Percentiles rank a stretch among this genome's conserved stretches.
phyloP scores from a whole-genome alignment of 2,113 vertebrate species.

The Archilochus colubris region DNA sequence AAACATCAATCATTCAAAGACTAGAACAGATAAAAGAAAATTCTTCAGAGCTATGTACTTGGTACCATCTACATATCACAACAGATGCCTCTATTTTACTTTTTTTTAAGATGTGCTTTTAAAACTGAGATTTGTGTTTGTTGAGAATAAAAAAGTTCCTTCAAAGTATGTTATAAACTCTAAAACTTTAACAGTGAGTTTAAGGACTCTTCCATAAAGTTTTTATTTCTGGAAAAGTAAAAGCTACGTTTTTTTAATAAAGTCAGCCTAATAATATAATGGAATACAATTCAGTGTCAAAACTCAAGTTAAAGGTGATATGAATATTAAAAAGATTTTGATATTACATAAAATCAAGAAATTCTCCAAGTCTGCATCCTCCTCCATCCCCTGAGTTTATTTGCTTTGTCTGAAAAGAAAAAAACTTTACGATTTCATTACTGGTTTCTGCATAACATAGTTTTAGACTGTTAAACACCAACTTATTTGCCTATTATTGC shows the following conservation, averaged over 20 bases:
- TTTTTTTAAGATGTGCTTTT: not conserved
- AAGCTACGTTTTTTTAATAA: not conserved
- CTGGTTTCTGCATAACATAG: conserved; percentile 26
- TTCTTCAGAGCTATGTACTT: not conserved
- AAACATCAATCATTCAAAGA: not conserved
- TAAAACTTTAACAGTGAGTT: not conserved
- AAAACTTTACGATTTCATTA: conserved; percentile 19
- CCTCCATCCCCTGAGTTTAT: not conserved
- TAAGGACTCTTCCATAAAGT: not conserved
- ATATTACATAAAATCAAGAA: not conserved
- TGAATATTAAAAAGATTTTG: not conserved
- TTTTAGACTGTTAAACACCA: conserved; percentile 50
- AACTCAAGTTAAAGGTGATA: not conserved
- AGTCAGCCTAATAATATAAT: not conserved
- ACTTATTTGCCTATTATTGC: conserved; percentile 25
- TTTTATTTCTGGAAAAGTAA: not conserved
- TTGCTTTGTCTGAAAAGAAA: not conserved
- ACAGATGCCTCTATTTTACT: not conserved
- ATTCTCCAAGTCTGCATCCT: not conserved
- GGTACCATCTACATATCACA: not conserved
- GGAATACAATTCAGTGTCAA: not conserved
- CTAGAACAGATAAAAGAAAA: not conserved
- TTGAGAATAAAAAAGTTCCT: not conserved
- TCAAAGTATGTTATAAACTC: not conserved
- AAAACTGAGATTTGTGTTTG: not conserved